Evolutionary conservation across 1,140 invertebrate genomes (phyloP), one percentile per base, ranked within the genome.

Genomic region (Pseudomyrmex gracilis): DNA sequence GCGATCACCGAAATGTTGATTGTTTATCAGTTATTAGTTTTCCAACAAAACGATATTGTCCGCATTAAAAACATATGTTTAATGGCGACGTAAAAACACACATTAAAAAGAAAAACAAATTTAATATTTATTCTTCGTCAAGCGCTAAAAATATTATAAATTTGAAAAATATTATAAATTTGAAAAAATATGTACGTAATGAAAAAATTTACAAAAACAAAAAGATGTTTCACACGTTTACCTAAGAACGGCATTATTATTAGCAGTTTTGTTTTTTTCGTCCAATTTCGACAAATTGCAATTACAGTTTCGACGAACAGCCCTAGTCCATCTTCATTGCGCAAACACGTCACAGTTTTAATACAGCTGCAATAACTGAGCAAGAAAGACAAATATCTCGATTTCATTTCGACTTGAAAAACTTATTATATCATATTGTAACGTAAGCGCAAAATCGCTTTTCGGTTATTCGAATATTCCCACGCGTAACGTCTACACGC

Each of bases 381-480:
- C 24, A 7, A 61, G 12, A 49, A 15, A 74, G 2, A 15, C 8
- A 45, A 13, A 24, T 22, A 63, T 8, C 17, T 9, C 24, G 13
- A 12, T 51, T 51, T 55, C 60, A 17, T 47, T 20, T 3, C 0
- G 34, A 34, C 12, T 66, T 17, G 5, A 66, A 17, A 24, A 51
- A 66, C 15, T 63, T 53, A 15, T 66, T 24, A 49, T 17, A 53
- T 34, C 34, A 34, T 34, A 34, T 34, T 34, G 34, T n/a, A n/a
- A 34, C 34, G 5, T 34, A 7, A 34, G 34, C 5, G 34, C 34
- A 34, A 34, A 34, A 34, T 0, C 5, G 34, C 34, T 34, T 34
- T 34, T 34, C 34, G 34, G 34, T 7, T n/a, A n/a, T 34, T 34
- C 34, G 7, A 57, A 73, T 34, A 90, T 92, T 92, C 92, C 90